Conservation (phyloP, 2,113 vertebrate species). For the Ceyx margarethae region DNA sequence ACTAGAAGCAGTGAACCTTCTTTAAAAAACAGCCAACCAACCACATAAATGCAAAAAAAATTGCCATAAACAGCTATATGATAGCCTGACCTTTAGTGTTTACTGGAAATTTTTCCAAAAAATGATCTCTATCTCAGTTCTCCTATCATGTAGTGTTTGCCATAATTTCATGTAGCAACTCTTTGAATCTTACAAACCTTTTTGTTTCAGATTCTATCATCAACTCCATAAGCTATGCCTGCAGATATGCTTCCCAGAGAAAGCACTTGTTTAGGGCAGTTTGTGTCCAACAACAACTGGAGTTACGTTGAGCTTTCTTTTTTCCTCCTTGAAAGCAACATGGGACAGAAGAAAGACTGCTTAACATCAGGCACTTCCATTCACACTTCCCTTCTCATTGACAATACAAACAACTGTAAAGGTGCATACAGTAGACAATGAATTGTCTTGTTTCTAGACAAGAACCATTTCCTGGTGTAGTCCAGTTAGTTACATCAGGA, state of each 20-base stretch:
- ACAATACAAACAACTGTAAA: neutral
- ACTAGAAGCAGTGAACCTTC: neutral
- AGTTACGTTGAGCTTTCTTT: neutral
- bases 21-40: neutral
- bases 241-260: neutral
- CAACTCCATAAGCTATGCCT: neutral
- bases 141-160: neutral
- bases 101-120: neutral
- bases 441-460: neutral
- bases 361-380: neutral
- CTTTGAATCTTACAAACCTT: neutral
- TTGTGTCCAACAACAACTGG: neutral
- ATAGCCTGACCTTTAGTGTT: neutral
- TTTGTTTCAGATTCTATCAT: neutral
- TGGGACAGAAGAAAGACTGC: neutral
- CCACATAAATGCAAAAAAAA: neutral
- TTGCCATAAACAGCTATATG: neutral
- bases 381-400: neutral
- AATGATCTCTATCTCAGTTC: neutral
- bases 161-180: neutral
- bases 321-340: neutral
- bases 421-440: neutral
- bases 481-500: neutral
- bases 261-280: neutral
- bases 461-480: neutral